These are phyloP conservation scores for Parapsyche elsis DNA, from an alignment of 1,140 invertebrate species.

Conservation along the genomic window DNA sequence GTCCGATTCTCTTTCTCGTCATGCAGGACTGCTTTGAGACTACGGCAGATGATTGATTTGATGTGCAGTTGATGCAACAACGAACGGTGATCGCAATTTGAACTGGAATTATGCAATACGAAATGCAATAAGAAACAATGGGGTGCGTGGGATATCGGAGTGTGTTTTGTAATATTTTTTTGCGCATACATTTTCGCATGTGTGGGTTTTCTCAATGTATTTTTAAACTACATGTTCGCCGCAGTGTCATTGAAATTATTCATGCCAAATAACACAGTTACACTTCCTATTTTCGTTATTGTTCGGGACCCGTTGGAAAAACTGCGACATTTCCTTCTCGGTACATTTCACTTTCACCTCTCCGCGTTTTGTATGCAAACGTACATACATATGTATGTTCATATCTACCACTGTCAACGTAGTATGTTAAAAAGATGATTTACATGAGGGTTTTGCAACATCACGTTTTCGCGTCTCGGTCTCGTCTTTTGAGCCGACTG, in stretches of 20 bases:
- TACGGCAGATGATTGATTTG: too few relatives aligned
- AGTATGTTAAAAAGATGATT: too few relatives aligned
- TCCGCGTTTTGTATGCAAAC: background rate
- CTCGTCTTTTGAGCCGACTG: too few relatives aligned
- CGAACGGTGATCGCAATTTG: background rate
- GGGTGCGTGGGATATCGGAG: background rate
- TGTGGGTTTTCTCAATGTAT: background rate
- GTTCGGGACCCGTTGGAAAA: too few relatives aligned
- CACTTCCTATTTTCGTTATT: too few relatives aligned
- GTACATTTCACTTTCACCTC: constrained; percentile 16
- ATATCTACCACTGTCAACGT: too few relatives aligned
- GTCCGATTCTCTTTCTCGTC: too few relatives aligned
- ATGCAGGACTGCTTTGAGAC: too few relatives aligned
- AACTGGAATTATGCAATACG: constrained; percentile 3
- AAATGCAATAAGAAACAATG: background rate
- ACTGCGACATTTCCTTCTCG: constrained; percentile 2
- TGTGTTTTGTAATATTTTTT: background rate
- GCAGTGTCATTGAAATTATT: background rate
- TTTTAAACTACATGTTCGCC: background rate
- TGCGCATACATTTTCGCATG: background rate
- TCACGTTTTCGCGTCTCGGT: too few relatives aligned
- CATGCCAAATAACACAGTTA: background rate
- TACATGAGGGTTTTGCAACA: too few relatives aligned
- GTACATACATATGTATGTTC: background rate
- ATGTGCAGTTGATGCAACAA: too few relatives aligned